Base-by-base conservation (phyloP, 2,888 invertebrate species). In the Leucania comma region DNA sequence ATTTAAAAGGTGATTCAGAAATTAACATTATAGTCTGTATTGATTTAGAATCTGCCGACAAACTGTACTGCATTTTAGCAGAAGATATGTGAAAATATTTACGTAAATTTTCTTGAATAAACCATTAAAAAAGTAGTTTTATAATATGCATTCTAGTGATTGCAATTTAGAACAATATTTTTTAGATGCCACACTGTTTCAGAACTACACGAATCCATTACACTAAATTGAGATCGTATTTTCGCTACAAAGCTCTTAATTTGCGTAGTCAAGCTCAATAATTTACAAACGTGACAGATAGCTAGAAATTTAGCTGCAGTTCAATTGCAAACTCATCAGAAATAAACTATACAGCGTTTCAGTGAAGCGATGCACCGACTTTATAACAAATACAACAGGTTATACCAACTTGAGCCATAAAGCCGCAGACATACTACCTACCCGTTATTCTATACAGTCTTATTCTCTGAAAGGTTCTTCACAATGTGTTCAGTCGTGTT, bases 401-500 rank as follows among this genome's bases (percentile, higher is more conserved):
- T 62, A 63, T 48, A 72, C 65, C 32, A 72, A 72, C 77, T 58
- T 48, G 51, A 72, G 67, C 60, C 65, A 75, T 60, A 78, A 83
- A 85, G 78, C 75, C 68, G 50, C 74, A 78, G 70, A 78, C 74
- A 20, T 82, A 38, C 73, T 65, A 77, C 75, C 78, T 75, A 80
- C 79, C 72, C 79, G 73, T 82, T 85, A 78, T 86, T 84, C 71
- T 72, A 70, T 74, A 83, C 75, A 78, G 86, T 81, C 82, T 82
- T 82, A 83, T 79, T 83, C 72, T 64, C 77, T 74, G 83, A 86
- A 86, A 87, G 81, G 85, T 86, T 84, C 85, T 87, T 80, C 76
- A 83, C 82, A 80, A 71, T 81, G 78, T 86, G 84, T 86, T 87
- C 88, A 84, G 85, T 83, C 85, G 83, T 86, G 84, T 85, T 88